These are phyloP conservation scores for Caenorhabditis zanzibari DNA, from an alignment of 2,888 invertebrate species.

Conservation along the genomic window DNA sequence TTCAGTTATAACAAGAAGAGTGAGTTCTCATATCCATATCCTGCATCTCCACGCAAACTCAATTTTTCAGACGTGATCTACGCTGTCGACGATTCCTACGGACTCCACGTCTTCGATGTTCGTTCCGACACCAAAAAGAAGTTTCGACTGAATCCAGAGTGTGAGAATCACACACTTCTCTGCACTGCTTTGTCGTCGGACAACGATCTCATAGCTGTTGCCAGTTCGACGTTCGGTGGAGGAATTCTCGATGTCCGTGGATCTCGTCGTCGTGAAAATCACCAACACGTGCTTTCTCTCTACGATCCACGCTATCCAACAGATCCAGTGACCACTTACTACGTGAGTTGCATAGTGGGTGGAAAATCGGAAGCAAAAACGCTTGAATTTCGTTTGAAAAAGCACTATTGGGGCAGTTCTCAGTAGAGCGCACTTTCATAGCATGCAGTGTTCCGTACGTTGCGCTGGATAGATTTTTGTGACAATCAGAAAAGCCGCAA, in stretches of 20 bases:
- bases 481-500: too few species aligned
- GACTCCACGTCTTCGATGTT: constrained; percentile 67
- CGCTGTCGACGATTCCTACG: constrained; percentile 69
- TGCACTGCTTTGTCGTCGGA: constrained; percentile 60
- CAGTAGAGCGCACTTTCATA: not conserved
- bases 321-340: constrained; percentile 64
- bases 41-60: not conserved
- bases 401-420: not conserved
- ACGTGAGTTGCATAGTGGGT: constrained; percentile 39
- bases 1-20: constrained; percentile 32
- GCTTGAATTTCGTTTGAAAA: too few species aligned
- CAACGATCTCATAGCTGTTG: constrained; percentile 57
- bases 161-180: constrained; percentile 66
- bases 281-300: constrained; percentile 60
- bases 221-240: constrained; percentile 65
- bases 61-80: constrained; percentile 57
- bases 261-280: constrained; percentile 50
- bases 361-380: too few species aligned
- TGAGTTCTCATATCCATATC: not conserved
- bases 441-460: not conserved
- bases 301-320: constrained; percentile 62
- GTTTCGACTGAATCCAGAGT: constrained; percentile 67
- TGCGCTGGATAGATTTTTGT: too few species aligned
- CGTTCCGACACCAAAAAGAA: constrained; percentile 66
- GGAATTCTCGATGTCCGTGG: constrained; percentile 60